Percentiles rank a stretch among this genome's conserved stretches.
phyloP scores from a whole-genome alignment of 2,113 vertebrate genomes.

The Hipposideros armiger region DNA sequence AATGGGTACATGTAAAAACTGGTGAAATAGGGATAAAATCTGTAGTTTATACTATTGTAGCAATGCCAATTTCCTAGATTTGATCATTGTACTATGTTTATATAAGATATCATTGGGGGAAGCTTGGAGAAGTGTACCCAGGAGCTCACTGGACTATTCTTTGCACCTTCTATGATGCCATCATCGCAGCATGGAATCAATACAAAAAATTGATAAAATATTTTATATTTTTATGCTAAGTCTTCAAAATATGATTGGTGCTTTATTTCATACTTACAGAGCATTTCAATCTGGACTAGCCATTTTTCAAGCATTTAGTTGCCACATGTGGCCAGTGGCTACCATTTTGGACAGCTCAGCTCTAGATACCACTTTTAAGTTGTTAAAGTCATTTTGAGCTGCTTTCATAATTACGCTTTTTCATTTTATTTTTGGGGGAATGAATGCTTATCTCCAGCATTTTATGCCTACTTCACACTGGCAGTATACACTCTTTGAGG shows the following conservation, averaged over 20 bases:
- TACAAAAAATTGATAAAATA: neutral
- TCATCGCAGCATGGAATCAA: neutral
- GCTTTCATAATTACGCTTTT: neutral
- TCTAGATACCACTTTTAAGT: neutral
- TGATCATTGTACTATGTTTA: too few relatives aligned
- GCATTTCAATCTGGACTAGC: neutral
- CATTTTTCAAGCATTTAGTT: neutral
- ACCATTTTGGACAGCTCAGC: accelerated
- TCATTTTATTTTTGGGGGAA: neutral
- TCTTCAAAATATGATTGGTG: neutral
- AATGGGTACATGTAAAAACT: neutral
- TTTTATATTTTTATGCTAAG: neutral
- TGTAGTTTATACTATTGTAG: neutral
- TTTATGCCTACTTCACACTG: too few relatives aligned
- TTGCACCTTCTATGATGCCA: neutral
- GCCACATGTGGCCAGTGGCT: neutral
- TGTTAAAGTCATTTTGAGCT: neutral
- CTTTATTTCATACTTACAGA: neutral
- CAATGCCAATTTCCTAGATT: neutral
- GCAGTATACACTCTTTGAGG: neutral
- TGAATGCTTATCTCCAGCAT: neutral
- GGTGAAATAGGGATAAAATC: neutral
- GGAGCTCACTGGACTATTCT: neutral
- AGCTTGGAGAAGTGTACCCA: neutral
- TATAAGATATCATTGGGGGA: neutral